Evolutionary conservation across 23 tunicate species (phyloP).

Genomic region (Trididemnum nubilum): DNA sequence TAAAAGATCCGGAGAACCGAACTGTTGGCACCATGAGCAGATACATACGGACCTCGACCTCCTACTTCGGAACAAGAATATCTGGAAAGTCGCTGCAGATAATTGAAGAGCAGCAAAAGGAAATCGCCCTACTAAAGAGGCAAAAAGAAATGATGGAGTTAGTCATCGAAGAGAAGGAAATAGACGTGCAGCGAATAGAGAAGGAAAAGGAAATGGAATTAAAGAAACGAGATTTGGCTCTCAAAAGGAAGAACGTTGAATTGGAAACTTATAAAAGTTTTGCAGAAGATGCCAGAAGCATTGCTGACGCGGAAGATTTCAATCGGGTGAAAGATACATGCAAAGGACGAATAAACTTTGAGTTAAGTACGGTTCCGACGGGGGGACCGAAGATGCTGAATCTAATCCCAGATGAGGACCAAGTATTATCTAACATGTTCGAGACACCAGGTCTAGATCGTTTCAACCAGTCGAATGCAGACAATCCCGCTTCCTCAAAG

Average conservation of each 20-base stretch:
- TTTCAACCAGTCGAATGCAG: neutral
- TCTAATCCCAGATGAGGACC: neutral
- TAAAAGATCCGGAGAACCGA: slow-evolving; percentile 17
- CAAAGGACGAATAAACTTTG: neutral
- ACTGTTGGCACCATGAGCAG: neutral
- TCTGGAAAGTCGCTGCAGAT: neutral
- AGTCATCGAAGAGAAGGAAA: slow-evolving; percentile 1
- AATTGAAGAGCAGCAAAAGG: slow-evolving; percentile 8
- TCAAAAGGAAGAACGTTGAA: neutral
- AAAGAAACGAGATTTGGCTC: neutral
- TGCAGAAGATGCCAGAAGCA: neutral
- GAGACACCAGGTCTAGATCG: neutral
- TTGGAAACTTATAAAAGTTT: neutral
- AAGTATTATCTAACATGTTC: neutral
- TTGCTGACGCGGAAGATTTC: slow-evolving; percentile 3
- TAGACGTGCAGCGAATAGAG: neutral
- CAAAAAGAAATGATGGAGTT: neutral
- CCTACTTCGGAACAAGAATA: neutral
- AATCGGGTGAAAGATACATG: neutral
- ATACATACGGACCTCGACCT: neutral
- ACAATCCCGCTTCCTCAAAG: neutral
- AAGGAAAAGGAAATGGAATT: neutral
- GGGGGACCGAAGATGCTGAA: neutral
- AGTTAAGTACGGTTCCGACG: neutral
- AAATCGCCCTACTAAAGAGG: neutral